Evolutionary conservation across 2,113 vertebrate genomes (phyloP), one percentile per base, ranked within the genome.

Genomic region (Apeltes quadracus): DNA sequence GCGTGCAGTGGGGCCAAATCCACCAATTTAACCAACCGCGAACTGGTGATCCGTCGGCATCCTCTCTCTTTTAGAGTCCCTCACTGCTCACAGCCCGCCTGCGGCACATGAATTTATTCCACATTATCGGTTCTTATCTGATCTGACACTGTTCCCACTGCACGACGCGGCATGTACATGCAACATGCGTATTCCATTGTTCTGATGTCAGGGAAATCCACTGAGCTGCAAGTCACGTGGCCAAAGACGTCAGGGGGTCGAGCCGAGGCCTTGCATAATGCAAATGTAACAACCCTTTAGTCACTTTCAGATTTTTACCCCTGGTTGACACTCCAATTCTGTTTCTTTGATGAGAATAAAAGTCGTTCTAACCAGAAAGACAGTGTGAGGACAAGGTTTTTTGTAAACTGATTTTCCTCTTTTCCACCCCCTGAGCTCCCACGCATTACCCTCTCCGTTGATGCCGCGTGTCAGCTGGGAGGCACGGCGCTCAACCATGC

Each of bases 101-200:
- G 46, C 50, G 44, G 64, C 55, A 58, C 69, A 76, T 75, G 22
- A 1, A 70, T 81, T 63, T 71, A 75, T 77, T 81, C 29, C 55
- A 61, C 82, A 67, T 64, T 71, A 83, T 75, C 51, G 11, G 39
- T 43, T 58, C 76, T 86, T 84, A 89, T 89, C 88, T 86, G 74
- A 89, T 81, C 76, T 75, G 73, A 89, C 81, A 80, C 80, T 7
- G 69, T 79, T 91, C 78, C 75, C 65, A 38, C 74, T 29, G 75
- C 77, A 74, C 55, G 69, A 84, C 77, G 20, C 62, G 32, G 50
- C 83, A 75, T 86, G 83, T 66, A 74, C 61, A 38, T 50, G 39
- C 61, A 43, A 65, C 82, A n/a, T 66, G 59, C 53, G 36, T 61
- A 25, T 76, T 61, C 54, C 29, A 23, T 23, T 54, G 59, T 70